These are phyloP conservation scores for Anastrepha ludens DNA, from an alignment of 1,140 invertebrate genomes.

Conservation along the genomic window DNA sequence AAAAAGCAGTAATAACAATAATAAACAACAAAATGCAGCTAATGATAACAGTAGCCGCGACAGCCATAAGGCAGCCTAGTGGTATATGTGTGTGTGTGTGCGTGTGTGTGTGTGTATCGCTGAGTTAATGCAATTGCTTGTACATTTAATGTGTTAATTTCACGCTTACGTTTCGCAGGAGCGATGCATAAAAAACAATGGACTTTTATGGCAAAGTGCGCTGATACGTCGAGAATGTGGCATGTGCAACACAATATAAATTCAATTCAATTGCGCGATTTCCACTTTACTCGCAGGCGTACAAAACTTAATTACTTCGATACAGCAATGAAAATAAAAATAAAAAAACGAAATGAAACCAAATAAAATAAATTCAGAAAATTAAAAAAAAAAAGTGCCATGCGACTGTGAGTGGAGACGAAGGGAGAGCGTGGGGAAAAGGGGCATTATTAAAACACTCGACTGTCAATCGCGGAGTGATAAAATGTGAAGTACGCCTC, in stretches of 20 bases:
- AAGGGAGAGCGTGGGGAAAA: no score
- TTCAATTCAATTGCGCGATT: constrained; percentile 21
- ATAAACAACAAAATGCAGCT: constrained; percentile 16
- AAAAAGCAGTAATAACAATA: background rate
- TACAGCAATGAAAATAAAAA: background rate
- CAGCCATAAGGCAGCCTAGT: background rate
- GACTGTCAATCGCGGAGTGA: no score
- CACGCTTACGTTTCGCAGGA: background rate
- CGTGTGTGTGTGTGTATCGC: no score
- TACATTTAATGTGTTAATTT: constrained; percentile 34
- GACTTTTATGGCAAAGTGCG: background rate
- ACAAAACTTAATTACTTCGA: constrained; percentile 24
- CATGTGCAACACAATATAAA: constrained; percentile 15
- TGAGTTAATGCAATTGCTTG: constrained; percentile 29
- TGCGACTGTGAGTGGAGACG: background rate
- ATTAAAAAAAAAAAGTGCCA: background rate
- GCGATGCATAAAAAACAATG: no score
- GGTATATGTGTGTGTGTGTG: background rate
- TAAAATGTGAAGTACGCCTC: no score
- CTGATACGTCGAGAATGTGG: background rate
- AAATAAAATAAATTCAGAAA: background rate
- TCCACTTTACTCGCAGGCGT: background rate
- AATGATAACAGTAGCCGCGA: background rate
- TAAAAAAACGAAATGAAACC: background rate
- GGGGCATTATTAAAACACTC: no score